Percentiles rank a stretch among this genome's conserved stretches.
These are phyloP conservation scores for Lemur catta DNA, from an alignment of 2,797 vertebrate genomes.

Conservation along the genomic window DNA sequence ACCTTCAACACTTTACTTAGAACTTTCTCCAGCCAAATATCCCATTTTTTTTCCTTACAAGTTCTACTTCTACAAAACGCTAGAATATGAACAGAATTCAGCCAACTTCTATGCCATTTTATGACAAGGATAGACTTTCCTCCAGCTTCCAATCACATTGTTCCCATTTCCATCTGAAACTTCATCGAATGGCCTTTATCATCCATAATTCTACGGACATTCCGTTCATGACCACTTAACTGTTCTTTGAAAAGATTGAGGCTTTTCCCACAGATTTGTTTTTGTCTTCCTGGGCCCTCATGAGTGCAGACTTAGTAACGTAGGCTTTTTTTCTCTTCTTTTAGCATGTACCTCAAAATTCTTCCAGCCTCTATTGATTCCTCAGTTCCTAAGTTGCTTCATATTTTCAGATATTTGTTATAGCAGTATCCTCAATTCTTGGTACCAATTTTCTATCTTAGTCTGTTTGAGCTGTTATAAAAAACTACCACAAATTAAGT, in stretches of 20 bases:
- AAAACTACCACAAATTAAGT: neutral
- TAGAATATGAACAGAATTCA: neutral
- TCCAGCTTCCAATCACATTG: neutral
- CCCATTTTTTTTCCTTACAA: neutral
- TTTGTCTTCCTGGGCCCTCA: neutral
- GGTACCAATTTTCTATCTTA: neutral
- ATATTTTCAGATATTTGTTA: neutral
- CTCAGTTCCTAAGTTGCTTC: neutral
- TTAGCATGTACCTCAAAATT: neutral
- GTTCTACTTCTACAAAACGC: neutral
- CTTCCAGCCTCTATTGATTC: neutral
- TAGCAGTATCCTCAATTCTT: neutral
- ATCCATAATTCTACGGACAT: neutral
- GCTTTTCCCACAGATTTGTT: neutral
- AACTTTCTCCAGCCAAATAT: neutral
- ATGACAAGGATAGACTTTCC: neutral
- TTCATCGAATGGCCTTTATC: neutral
- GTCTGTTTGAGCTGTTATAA: neutral
- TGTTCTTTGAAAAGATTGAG: neutral
- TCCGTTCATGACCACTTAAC: neutral
- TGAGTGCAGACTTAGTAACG: neutral
- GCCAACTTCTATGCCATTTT: neutral
- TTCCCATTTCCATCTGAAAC: neutral
- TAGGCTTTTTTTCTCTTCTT: neutral
- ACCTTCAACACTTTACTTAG: neutral